phyloP scores from a whole-genome alignment of 1,140 invertebrate genomes.

The Aphidius gifuensis region DNA sequence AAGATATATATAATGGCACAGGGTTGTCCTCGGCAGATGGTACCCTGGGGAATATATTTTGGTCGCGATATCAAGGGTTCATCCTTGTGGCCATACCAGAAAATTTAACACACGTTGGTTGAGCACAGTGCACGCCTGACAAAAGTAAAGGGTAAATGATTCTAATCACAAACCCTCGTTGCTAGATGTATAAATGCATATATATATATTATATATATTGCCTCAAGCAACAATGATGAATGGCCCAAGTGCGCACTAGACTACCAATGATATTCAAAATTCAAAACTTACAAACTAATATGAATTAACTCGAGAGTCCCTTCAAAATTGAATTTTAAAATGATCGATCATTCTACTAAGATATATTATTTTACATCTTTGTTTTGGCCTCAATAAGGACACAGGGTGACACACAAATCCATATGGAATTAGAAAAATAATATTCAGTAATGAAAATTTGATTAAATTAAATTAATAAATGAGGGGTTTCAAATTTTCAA shows the following conservation, averaged over 20 bases:
- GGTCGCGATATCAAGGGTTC: constrained; percentile 46
- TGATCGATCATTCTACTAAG: constrained; percentile 32
- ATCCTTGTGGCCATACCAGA: background rate
- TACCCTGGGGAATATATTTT: constrained; percentile 45
- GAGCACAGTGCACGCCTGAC: constrained; percentile 20
- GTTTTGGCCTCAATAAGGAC: too few species aligned
- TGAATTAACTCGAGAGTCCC: constrained; percentile 20
- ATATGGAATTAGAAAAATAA: too few species aligned
- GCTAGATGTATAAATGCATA: background rate
- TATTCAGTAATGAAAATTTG: too few species aligned
- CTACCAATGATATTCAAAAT: constrained; percentile 32
- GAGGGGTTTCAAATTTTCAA: too few species aligned
- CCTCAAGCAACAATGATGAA: constrained; percentile 39
- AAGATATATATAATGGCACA: constrained; percentile 29
- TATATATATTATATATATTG: constrained; percentile 25
- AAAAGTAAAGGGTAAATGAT: constrained; percentile 49
- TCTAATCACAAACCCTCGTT: constrained; percentile 46
- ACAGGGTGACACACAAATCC: too few species aligned
- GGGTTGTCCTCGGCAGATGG: constrained; percentile 42
- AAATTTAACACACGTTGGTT: too few species aligned
- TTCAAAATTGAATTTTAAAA: constrained; percentile 39
- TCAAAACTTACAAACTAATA: constrained; percentile 4
- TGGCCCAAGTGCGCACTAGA: constrained; percentile 38
- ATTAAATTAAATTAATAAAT: too few species aligned
- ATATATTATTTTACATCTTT: too few species aligned